These are phyloP conservation scores for Hypsibius dujardini DNA, from an alignment of 1,140 invertebrate species.

Conservation along the genomic window DNA sequence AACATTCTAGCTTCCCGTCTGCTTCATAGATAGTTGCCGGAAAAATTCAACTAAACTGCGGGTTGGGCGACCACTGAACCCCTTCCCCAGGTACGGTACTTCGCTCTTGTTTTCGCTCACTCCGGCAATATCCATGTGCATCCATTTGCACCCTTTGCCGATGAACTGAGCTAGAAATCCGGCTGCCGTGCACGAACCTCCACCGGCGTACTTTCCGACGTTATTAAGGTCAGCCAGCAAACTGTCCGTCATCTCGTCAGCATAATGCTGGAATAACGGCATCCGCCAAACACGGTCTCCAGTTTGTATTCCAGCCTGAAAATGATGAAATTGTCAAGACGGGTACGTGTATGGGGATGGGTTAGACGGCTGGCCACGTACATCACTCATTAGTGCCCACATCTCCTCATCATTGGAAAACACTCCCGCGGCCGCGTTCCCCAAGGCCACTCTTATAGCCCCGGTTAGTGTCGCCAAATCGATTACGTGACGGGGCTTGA, in stretches of 20 bases:
- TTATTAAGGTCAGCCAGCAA: conserved; percentile 61
- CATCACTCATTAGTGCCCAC: conserved; percentile 44
- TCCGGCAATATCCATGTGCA: conserved; percentile 72
- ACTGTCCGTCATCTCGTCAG: conserved; percentile 47
- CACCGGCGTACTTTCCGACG: conserved; percentile 43
- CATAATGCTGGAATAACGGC: conserved; percentile 63
- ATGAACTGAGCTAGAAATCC: conserved; percentile 46
- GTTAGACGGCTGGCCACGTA: conserved; percentile 30
- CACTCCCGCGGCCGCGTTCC: conserved; percentile 54
- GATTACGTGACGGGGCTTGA: conserved; percentile 47
- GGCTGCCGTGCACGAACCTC: conserved; percentile 65
- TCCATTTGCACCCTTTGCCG: conserved; percentile 53
- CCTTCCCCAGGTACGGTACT: conserved; percentile 47
- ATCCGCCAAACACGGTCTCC: conserved; percentile 77
- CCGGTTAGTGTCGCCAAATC: conserved; percentile 65
- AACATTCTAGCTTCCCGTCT: too few relatives aligned
- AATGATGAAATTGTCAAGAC: neutral
- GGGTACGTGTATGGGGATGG: neutral
- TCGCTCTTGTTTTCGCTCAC: conserved; percentile 50
- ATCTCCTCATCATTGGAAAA: conserved; percentile 50
- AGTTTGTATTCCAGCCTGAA: conserved; percentile 40
- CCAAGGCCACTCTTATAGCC: conserved; percentile 54
- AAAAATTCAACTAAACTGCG: too few relatives aligned
- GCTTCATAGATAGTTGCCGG: too few relatives aligned
- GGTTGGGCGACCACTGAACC: conserved; percentile 32